Base-by-base conservation (phyloP, 2,888 invertebrate species). In the Biston stratarius region DNA sequence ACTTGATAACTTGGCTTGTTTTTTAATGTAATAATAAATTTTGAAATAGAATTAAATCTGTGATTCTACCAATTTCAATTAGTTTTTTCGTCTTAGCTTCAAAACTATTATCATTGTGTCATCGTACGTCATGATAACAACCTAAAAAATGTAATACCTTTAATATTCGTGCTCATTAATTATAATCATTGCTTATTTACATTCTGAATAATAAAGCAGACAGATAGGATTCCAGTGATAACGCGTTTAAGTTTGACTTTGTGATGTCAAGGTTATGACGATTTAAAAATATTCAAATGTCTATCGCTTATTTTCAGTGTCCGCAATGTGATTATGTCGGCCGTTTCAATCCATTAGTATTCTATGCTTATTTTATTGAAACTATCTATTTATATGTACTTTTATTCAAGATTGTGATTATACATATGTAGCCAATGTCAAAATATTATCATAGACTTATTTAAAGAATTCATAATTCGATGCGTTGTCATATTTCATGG, bases 231-330 rank as follows among this genome's bases (percentile, higher is more conserved):
- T 51, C 38, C 47, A 45, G 15, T 52, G 61, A 64, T 56, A 64
- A 45, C 38, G 9, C 55, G 12, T 15, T 12, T 52, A 3, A 24
- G 12, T 33, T 12, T 53, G 52, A 67, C 60, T 59, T 63, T 60
- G 63, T 47, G 55, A 45, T 59, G 51, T 55, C 51, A 66, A 66
- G 63, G 63, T 64, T 56, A 61, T 14, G 40, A 57, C 45, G 24
- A 53, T 48, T 58, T 48, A 48, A 60, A 65, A 61, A 55, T 36
- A 61, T 56, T 40, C 47, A 42, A 56, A 45, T 45, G 33, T 45
- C 33, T 58, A 61, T 66, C 34, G 24, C 40, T 52, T 52, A 52
- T 66, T 66, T 61, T 57, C 61, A 45, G 53, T 44, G 38, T 24
- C 38, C 36, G 15, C 34, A 36, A 15, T 36, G 44, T 15, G 42